Evolutionary conservation across 1,140 invertebrate species (phyloP).

Genomic region (Neodiprion pinetum): DNA sequence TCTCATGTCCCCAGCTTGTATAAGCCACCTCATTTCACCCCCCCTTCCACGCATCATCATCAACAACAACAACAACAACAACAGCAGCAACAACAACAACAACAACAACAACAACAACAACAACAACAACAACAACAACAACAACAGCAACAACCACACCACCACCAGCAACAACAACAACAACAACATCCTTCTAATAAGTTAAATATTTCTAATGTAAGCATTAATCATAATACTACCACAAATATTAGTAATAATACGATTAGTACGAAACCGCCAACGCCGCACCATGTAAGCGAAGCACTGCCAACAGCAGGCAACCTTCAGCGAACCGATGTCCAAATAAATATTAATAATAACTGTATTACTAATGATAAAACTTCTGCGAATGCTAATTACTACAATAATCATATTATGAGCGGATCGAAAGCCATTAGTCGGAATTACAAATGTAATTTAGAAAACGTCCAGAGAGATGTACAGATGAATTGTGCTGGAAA

Average conservation of each 20-base stretch:
- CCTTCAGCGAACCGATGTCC: constrained; percentile 5
- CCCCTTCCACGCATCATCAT: constrained; percentile 32
- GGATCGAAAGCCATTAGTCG: not conserved
- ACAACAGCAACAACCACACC: not conserved
- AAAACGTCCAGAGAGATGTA: not conserved
- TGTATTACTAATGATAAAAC: constrained; percentile 14
- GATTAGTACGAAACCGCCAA: constrained; percentile 11
- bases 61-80: constrained; percentile 30
- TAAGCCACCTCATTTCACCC: constrained; percentile 46
- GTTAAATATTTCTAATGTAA: constrained; percentile 10
- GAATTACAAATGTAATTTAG: constrained; percentile 1
- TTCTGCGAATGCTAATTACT: constrained; percentile 8
- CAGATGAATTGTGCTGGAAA: not conserved
- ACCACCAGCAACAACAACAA: not conserved
- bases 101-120: not conserved
- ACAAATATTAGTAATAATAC: not conserved
- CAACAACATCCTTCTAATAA: constrained; percentile 10
- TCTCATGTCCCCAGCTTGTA: constrained; percentile 49
- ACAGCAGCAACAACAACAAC: not conserved
- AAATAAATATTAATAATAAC: constrained; percentile 12
- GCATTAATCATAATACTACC: constrained; percentile 8
- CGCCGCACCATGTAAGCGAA: not conserved
- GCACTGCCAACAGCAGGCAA: not conserved
- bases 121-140: not conserved
- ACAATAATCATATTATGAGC: not conserved